These are phyloP conservation scores for Gibbula magus DNA, from an alignment of 2,888 invertebrate species.

Conservation along the genomic window DNA sequence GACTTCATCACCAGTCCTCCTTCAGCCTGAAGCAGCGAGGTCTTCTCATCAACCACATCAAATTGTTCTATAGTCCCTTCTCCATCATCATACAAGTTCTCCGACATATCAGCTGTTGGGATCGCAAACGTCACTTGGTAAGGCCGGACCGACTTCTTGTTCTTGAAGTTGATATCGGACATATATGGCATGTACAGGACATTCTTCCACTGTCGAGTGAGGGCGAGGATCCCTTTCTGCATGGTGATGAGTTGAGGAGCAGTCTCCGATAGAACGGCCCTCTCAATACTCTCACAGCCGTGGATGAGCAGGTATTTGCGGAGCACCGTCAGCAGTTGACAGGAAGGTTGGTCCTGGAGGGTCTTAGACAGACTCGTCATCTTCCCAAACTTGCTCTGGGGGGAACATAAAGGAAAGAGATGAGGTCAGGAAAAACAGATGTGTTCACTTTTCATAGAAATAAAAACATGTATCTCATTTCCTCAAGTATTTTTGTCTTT, in stretches of 20 bases:
- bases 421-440: neutral
- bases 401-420: slow-evolving; percentile 37
- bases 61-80: slow-evolving; percentile 77
- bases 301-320: slow-evolving; percentile 86
- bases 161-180: slow-evolving; percentile 87
- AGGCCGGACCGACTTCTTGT: slow-evolving; percentile 78
- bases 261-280: slow-evolving; percentile 87
- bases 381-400: slow-evolving; percentile 91
- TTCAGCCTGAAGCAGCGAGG: slow-evolving; percentile 81
- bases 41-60: slow-evolving; percentile 85
- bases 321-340: slow-evolving; percentile 92
- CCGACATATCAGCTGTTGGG: slow-evolving; percentile 61
- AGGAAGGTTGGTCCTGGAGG: slow-evolving; percentile 95
- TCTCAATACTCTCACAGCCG: slow-evolving; percentile 86
- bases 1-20: slow-evolving; percentile 65
- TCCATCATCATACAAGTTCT: slow-evolving; percentile 54
- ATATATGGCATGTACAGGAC: slow-evolving; percentile 93
- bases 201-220: slow-evolving; percentile 97
- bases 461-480: neutral
- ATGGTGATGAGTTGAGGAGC: slow-evolving; percentile 91
- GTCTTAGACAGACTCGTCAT: slow-evolving; percentile 88
- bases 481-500: too few species aligned
- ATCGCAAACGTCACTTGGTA: slow-evolving; percentile 92
- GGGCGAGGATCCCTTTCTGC: slow-evolving; percentile 94
- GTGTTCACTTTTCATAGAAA: too few species aligned